Base-by-base conservation (phyloP, 2,888 invertebrate species). In the Nematopogon swammerdamellus region DNA sequence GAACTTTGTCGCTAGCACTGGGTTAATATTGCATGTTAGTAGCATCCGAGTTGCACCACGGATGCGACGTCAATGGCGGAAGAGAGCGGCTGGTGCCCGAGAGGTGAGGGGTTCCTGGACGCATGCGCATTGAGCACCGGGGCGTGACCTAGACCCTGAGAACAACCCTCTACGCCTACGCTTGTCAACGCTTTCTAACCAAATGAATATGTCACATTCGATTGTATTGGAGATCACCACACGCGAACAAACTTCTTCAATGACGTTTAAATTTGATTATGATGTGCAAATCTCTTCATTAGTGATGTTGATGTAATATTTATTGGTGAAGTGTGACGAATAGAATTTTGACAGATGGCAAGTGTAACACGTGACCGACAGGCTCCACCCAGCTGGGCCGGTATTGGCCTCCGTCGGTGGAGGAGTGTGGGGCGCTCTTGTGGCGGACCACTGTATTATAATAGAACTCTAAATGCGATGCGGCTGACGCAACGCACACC, bases 141-240 rank as follows among this genome's bases (percentile, higher is more conserved):
- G 80, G 80, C 80, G 80, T 80, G 73, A 80, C 81, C 81, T 80
- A 81, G 80, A 81, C 80, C 80, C 73, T 80, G 80, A 75, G 73
- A 71, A 63, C 58, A 70, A 45, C 72, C 75, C 71, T 66, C 64
- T 67, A 65, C 65, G 79, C 77, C 67, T 74, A n/a, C n/a, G n/a
- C n/a, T n/a, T n/a, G n/a, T n/a, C n/a, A n/a, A n/a, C n/a, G n/a
- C n/a, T n/a, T n/a, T n/a, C n/a, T n/a, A n/a, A n/a, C n/a, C n/a
- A n/a, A n/a, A n/a, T n/a, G n/a, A n/a, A n/a, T n/a, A n/a, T n/a
- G n/a, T n/a, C n/a, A n/a, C n/a, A n/a, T n/a, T n/a, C n/a, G n/a
- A n/a, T n/a, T n/a, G n/a, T n/a, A n/a, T n/a, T n/a, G n/a, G n/a
- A n/a, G n/a, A n/a, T n/a, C n/a, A n/a, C n/a, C 73, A 63, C 71